Conservation (phyloP, 2,888 invertebrate species). For the Corbicula japonica region DNA sequence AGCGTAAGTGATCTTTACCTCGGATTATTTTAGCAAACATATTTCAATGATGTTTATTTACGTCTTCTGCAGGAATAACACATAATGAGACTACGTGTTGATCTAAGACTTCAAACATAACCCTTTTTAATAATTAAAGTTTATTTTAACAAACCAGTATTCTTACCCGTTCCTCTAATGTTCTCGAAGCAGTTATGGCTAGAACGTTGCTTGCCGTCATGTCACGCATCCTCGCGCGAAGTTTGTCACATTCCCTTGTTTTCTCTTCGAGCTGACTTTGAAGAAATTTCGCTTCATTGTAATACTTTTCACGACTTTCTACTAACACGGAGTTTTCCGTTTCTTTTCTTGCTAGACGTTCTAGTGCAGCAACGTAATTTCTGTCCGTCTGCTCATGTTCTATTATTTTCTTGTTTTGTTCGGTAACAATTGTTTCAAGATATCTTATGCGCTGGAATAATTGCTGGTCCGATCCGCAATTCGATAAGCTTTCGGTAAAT, state of each 20-base stretch:
- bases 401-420: slow-evolving; percentile 9
- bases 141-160: no score
- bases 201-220: no score
- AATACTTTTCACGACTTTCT: slow-evolving; percentile 1
- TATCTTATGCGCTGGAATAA: slow-evolving; percentile 9
- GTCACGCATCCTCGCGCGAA: slow-evolving; percentile 2
- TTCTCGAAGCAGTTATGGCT: no score
- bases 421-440: not conserved
- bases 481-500: no score
- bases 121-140: no score
- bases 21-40: no score
- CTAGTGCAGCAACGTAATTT: slow-evolving; percentile 10
- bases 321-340: not conserved
- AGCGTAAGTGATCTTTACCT: no score
- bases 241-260: not conserved
- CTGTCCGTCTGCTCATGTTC: not conserved
- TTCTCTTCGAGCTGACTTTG: slow-evolving; percentile 6
- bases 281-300: slow-evolving; percentile 20
- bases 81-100: no score
- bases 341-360: not conserved
- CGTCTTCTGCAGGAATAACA: no score
- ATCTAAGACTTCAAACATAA: no score
- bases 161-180: no score
- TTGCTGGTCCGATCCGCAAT: not conserved
- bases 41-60: no score